Evolutionary conservation across 2,113 vertebrate genomes (phyloP).

Genomic region (Candoia aspera): DNA sequence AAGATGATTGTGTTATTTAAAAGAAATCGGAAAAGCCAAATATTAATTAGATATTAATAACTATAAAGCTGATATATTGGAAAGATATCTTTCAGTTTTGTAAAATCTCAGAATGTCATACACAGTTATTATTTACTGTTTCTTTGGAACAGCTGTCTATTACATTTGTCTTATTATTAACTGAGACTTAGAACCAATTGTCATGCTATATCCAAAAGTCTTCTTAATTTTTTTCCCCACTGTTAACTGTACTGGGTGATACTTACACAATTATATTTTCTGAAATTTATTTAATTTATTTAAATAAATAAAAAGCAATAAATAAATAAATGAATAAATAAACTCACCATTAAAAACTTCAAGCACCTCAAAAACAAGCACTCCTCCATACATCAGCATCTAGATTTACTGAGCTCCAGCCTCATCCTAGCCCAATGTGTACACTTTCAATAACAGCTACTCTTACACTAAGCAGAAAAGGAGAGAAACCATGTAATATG

Average conservation of each 20-base stretch:
- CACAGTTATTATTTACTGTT: neutral
- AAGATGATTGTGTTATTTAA: neutral
- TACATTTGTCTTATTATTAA: neutral
- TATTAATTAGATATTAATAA: neutral
- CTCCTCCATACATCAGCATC: too few relatives aligned
- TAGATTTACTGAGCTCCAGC: too few relatives aligned
- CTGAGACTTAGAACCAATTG: neutral
- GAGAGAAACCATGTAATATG: too few relatives aligned
- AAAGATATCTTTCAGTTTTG: neutral
- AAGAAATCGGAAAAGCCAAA: neutral
- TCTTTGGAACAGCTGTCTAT: neutral
- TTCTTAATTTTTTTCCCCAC: neutral
- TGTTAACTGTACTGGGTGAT: neutral
- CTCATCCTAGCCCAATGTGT: too few relatives aligned
- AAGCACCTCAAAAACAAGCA: too few relatives aligned
- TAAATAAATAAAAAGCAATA: neutral
- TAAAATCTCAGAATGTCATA: neutral
- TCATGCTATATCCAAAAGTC: neutral
- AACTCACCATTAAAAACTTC: too few relatives aligned
- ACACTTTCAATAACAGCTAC: too few relatives aligned
- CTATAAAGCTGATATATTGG: neutral
- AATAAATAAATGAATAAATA: too few relatives aligned
- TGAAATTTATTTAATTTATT: neutral
- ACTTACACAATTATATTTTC: neutral
- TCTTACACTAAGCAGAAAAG: too few relatives aligned